Percentiles rank a stretch among this genome's conserved stretches.
These are phyloP conservation scores for Phalanger gymnotis DNA, from an alignment of 2,797 vertebrate species.

Conservation along the genomic window DNA sequence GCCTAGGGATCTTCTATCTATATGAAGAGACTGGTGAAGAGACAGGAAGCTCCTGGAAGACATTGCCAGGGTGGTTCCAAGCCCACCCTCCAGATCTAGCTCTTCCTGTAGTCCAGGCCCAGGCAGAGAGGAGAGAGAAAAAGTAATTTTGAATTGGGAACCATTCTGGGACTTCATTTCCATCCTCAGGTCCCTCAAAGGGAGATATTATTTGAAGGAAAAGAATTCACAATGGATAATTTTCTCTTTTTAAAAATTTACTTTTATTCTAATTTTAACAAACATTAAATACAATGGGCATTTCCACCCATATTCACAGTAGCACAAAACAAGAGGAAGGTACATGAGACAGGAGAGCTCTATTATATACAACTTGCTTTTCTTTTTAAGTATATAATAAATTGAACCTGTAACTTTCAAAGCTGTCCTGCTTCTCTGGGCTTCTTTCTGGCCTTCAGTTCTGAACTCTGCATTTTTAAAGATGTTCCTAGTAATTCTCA, in stretches of 20 bases:
- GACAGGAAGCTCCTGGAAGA: not conserved
- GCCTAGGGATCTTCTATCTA: not conserved
- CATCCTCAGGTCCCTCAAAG: not conserved
- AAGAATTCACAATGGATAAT: not conserved
- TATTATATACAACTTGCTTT: not conserved
- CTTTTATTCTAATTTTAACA: not conserved
- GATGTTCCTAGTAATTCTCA: not conserved
- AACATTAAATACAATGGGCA: not conserved
- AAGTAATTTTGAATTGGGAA: not conserved
- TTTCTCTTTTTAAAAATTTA: not conserved
- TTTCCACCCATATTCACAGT: not conserved
- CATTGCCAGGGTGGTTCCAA: not conserved
- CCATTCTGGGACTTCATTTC: not conserved
- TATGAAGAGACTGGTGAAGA: not conserved
- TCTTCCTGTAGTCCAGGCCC: not conserved
- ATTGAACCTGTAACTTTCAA: not conserved
- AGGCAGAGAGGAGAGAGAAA: not conserved
- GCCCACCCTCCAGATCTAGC: not conserved
- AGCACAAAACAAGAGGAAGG: not conserved
- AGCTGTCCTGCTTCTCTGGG: not conserved
- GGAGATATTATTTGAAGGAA: not conserved
- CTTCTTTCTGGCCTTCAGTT: not conserved
- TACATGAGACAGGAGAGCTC: not conserved
- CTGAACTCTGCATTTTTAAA: not conserved
- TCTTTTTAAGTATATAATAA: not conserved